Evolutionary conservation across 2,888 invertebrate species (phyloP).

Genomic region (Mimumesa dahlbomi): DNA sequence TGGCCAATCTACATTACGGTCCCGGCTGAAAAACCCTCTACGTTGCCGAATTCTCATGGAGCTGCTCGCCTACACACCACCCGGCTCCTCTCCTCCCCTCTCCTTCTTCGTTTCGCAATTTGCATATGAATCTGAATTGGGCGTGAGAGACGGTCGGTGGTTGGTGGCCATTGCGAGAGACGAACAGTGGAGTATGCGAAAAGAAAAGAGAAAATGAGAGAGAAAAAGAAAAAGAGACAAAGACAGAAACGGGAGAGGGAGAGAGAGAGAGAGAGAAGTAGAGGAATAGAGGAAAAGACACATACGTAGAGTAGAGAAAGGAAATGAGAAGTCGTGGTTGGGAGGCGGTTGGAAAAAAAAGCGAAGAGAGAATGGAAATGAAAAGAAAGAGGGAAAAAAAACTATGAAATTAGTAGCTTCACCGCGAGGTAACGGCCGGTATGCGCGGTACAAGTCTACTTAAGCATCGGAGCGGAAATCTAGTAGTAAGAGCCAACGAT

Average conservation of each 20-base stretch:
- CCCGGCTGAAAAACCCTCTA: conserved; percentile 62
- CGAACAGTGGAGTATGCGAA: conserved; percentile 42
- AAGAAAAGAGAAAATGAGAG: conserved; percentile 10
- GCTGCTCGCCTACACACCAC: conserved; percentile 24
- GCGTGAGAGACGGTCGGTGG: conserved; percentile 57
- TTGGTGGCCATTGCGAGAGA: conserved; percentile 41
- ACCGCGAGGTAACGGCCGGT: conserved; percentile 13
- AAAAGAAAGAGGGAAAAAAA: conserved; percentile 33
- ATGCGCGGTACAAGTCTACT: not conserved
- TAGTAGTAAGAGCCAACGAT: conserved; percentile 63
- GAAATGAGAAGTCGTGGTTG: no score
- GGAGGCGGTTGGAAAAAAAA: no score
- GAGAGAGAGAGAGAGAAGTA: no score
- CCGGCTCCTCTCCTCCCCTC: not conserved
- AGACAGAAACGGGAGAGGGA: not conserved
- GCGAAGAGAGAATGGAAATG: not conserved
- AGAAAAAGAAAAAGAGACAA: conserved; percentile 6
- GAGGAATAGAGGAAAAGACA: no score
- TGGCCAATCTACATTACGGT: conserved; percentile 71
- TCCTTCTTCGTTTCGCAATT: conserved; percentile 51
- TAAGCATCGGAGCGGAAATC: conserved; percentile 38
- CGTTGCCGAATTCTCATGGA: conserved; percentile 48
- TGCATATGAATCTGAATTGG: conserved; percentile 75
- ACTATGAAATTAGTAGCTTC: conserved; percentile 39
- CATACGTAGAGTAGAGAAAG: no score